Conservation (phyloP, 2,113 vertebrate species). For the Helogale parvula region DNA sequence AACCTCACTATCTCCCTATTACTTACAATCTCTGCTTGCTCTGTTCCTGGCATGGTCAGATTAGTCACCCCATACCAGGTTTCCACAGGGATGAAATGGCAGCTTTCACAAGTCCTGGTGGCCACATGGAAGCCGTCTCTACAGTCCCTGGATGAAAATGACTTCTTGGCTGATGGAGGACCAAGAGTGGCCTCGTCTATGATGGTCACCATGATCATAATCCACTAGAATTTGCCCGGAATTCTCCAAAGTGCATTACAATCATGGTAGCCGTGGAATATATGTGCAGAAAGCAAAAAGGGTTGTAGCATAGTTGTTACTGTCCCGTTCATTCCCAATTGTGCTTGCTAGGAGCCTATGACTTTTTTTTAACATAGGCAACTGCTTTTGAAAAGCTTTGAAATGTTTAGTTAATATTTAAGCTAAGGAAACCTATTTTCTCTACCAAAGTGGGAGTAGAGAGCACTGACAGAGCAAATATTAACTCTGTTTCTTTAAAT, state of each 20-base stretch:
- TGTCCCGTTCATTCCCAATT: background rate
- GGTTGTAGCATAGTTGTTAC: background rate
- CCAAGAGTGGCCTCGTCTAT: background rate
- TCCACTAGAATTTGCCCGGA: background rate
- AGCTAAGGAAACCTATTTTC: slow-evolving; percentile 53
- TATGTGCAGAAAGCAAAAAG: background rate
- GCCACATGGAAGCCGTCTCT: background rate
- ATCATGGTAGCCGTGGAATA: background rate
- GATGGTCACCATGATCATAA: background rate
- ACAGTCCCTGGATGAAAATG: background rate
- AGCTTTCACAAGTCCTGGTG: background rate
- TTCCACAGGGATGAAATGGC: background rate
- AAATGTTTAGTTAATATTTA: slow-evolving; percentile 75
- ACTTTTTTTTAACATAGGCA: background rate
- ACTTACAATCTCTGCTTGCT: background rate
- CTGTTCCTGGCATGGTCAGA: background rate
- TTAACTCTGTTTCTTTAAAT: slow-evolving; percentile 59
- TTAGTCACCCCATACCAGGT: background rate
- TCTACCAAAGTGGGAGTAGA: slow-evolving; percentile 42
- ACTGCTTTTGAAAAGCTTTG: slow-evolving; percentile 31
- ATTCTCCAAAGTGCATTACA: background rate
- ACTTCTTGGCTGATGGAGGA: background rate
- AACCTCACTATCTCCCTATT: background rate
- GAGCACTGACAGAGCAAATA: slow-evolving; percentile 52
- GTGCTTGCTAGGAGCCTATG: background rate